Base-by-base conservation (phyloP, 2,797 vertebrate species). In the Scyliorhinus canicula region DNA sequence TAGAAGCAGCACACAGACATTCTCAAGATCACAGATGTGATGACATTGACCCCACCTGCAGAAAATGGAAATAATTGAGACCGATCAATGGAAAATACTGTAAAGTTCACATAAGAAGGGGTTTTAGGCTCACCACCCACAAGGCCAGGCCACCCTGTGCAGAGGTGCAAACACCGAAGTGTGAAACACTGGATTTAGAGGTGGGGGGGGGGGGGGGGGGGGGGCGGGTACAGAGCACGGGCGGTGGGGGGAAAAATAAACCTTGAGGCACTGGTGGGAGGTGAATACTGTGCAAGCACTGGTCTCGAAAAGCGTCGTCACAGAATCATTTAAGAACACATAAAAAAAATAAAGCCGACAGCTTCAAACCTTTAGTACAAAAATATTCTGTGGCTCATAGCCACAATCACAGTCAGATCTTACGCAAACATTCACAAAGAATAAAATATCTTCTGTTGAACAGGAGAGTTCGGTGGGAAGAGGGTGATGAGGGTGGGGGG, bases 331-430 rank as follows among this genome's bases (percentile, higher is more conserved):
- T 47, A 88, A 40, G 47, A 28, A 93, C 40, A 40, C 26, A 40
- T 65, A 1, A n/a, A 65, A 69, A 69, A 69, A 69, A 55, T 60
- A 31, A 60, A n/a, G 6, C 44, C 24, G 28, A 91, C 31, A 63
- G 57, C 6, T 95, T 96, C 95, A 95, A 95, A 96, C 95, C 95
- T 60, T 96, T 69, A 86, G 95, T 95, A 96, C 95, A 96, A 96
- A 96, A 96, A 95, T 71, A 95, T 93, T 95, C 69, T 95, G 47
- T 95, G 97, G 97, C 96, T 44, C 95, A 95, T n/a, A 95, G 96
- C 96, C 96, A 95, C 95, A 95, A 96, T 96, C 97, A 96, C 95
- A 96, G 97, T 96, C 96, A 95, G 95, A 96, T 96, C 96, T 96
- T 95, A 93, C 85, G 44, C 69, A 95, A 96, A 96, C 95, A 96